A percentile compares a stretch with the other conserved stretches of the same genome.
Evolutionary conservation across 2,888 invertebrate genomes (phyloP).

Genomic region (Protophormia terraenovae): DNA sequence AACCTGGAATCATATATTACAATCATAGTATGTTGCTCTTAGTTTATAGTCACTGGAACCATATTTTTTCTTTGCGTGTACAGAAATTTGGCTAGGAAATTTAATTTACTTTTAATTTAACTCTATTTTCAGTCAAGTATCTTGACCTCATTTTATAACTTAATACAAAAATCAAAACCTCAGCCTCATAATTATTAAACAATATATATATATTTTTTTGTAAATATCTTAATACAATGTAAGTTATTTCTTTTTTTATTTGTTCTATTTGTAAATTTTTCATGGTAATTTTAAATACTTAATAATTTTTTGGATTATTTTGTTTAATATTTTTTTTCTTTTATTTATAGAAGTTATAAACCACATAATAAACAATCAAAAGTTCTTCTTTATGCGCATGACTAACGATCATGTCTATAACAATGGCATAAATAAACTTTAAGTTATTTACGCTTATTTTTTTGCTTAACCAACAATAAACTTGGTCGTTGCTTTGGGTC

Average conservation of each 20-base stretch:
- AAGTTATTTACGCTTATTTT: slow-evolving; percentile 64
- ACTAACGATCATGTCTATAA: slow-evolving; percentile 64
- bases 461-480: background rate
- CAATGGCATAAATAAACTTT: slow-evolving; percentile 66
- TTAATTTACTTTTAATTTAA: too few species aligned
- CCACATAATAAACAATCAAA: slow-evolving; percentile 50
- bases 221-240: slow-evolving; percentile 26
- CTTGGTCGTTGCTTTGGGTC: slow-evolving; percentile 17
- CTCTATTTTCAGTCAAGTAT: too few species aligned
- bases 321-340: background rate
- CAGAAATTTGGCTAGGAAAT: too few species aligned
- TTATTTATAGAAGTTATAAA: background rate
- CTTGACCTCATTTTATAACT: too few species aligned
- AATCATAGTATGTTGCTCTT: too few species aligned
- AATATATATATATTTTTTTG: too few species aligned
- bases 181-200: background rate
- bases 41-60: too few species aligned
- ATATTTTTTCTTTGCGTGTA: too few species aligned
- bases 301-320: slow-evolving; percentile 54
- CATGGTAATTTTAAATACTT: slow-evolving; percentile 58
- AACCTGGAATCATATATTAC: too few species aligned
- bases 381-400: slow-evolving; percentile 60
- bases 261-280: slow-evolving; percentile 36
- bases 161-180: background rate
- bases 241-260: slow-evolving; percentile 3